Conservation (phyloP, 2,888 invertebrate species). For the Amblyteles armatorius region DNA sequence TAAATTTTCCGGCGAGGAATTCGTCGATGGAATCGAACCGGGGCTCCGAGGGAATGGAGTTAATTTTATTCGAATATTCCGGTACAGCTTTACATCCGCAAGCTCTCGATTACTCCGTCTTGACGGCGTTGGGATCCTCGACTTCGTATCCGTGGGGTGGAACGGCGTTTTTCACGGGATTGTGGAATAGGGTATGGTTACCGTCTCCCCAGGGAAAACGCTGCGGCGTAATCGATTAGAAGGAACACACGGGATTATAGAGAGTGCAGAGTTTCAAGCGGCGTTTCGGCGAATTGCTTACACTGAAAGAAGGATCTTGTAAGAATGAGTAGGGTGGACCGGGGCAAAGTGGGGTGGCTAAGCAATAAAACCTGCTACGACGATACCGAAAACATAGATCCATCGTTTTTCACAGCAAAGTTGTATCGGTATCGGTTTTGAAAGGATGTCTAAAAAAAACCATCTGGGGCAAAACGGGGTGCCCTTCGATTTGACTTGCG, state of each 20-base stretch:
- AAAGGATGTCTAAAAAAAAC: no score
- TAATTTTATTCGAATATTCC: background rate
- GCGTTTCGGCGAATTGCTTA: no score
- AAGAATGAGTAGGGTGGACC: no score
- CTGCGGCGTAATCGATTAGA: conserved; percentile 64
- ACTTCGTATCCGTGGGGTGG: conserved; percentile 78
- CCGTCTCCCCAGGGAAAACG: conserved; percentile 81
- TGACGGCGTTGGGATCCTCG: conserved; percentile 71
- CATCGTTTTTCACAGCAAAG: no score
- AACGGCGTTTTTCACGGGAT: conserved; percentile 77
- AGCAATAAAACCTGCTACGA: no score
- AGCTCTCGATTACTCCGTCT: background rate
- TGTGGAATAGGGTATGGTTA: conserved; percentile 63
- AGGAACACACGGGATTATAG: background rate
- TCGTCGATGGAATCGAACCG: background rate
- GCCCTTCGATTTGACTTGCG: no score
- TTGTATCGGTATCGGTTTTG: no score
- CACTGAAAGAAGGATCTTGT: no score
- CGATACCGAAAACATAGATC: no score
- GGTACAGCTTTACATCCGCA: background rate
- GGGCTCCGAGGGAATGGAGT: background rate
- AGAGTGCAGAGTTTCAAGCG: background rate
- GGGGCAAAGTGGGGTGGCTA: no score
- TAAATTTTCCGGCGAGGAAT: background rate
- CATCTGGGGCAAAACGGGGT: no score